Base-by-base conservation (phyloP, 1,140 invertebrate genomes). In the Pseudachorutes palmiensis region DNA sequence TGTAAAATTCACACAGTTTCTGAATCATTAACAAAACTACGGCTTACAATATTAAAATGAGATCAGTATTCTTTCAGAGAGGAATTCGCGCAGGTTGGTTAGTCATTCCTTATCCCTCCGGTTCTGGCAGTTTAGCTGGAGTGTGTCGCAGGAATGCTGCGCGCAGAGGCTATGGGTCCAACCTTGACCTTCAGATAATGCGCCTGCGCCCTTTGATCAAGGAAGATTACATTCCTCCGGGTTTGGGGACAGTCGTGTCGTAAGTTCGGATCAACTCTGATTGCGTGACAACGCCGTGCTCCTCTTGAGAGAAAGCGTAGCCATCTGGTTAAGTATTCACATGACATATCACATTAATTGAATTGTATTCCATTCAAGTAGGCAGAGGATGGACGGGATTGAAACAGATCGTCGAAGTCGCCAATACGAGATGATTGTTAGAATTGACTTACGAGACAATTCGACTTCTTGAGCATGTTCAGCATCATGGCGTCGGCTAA, bases 291-390 rank as follows among this genome's bases (percentile, higher is more conserved):
- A 87, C 89, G 68, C 93, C 94, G 77, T 93, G 90, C 84, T 98
- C 96, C 82, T 98, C 95, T 88, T 98, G 95, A 22, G 95, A 98
- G 83, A 98, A 98, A 69, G 96, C 95, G 83, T 92, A 98, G 68
- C 96, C 96, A 87, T 95, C 93, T 71, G 41, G n/a, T n/a, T 55
- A 55, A 16, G 5, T 14, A 55, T 55, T 9, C 9, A 12, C 36
- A 45, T 45, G 9, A 45, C 36, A 9, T 12, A 45, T 45, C 19
- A 45, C 9, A 9, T 45, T 45, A 45, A 45, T 45, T 45, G 36
- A 66, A 60, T 29, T 5, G 22, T 24, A 19, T 26, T 29, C 14
- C 12, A 29, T 32, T 58, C 22, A 69, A 59, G 61, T n/a, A 64
- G 33, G 49, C 3, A 69, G 16, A 1, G 0, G 31, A 14, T 41